A percentile compares a stretch with the other conserved stretches of the same genome.
Evolutionary conservation across 1,140 invertebrate genomes (phyloP).

Genomic region (Copidosoma floridanum): DNA sequence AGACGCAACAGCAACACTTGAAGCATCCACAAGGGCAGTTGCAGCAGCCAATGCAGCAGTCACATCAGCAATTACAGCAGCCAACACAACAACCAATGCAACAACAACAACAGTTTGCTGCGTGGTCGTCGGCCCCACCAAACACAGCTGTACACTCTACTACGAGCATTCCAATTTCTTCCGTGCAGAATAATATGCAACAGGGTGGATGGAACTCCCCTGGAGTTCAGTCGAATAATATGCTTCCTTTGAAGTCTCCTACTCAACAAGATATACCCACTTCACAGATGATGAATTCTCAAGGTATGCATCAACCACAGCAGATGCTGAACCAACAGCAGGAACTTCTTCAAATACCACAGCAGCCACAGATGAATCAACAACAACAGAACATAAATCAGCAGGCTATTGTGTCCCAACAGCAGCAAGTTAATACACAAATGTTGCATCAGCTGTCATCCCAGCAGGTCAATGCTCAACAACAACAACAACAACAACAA

Average conservation of each 20-base stretch:
- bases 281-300: slow-evolving; percentile 46
- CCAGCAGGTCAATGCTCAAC: slow-evolving; percentile 37
- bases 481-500: slow-evolving; percentile 28
- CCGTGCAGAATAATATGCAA: slow-evolving; percentile 16
- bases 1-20: slow-evolving; percentile 23
- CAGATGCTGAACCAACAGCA: slow-evolving; percentile 53
- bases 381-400: slow-evolving; percentile 31
- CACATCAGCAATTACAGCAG: slow-evolving; percentile 27
- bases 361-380: slow-evolving; percentile 38
- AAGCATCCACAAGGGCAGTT: slow-evolving; percentile 26
- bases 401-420: slow-evolving; percentile 35
- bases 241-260: slow-evolving; percentile 20
- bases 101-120: slow-evolving; percentile 33
- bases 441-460: slow-evolving; percentile 39
- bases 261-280: slow-evolving; percentile 26
- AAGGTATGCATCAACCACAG: slow-evolving; percentile 34
- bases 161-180: slow-evolving; percentile 16
- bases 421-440: slow-evolving; percentile 40
- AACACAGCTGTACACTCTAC: slow-evolving; percentile 25
- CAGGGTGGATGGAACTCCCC: slow-evolving; percentile 21
- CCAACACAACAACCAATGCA: slow-evolving; percentile 25
- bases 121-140: slow-evolving; percentile 39
- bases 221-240: slow-evolving; percentile 9
- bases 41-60: slow-evolving; percentile 26
- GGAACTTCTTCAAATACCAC: slow-evolving; percentile 33